Evolutionary conservation across 2,797 vertebrate genomes (phyloP).

Genomic region (Corythornis leucogaster): DNA sequence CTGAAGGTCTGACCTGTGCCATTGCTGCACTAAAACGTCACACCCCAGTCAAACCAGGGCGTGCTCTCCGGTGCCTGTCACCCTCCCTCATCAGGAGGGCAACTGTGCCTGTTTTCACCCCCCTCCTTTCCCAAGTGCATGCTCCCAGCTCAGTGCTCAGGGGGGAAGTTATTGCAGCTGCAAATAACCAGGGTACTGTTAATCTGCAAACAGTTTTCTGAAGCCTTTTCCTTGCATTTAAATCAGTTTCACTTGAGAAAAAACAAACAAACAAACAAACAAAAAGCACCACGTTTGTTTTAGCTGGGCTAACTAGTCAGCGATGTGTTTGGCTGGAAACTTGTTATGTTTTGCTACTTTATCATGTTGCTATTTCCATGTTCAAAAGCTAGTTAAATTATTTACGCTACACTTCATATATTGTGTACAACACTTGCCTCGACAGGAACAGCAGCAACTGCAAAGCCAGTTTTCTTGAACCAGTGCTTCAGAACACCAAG

Average conservation of each 20-base stretch:
- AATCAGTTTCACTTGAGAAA: background rate
- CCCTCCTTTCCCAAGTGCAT: background rate
- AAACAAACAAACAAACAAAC: background rate
- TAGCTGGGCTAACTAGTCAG: conserved; percentile 20
- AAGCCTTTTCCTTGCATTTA: background rate
- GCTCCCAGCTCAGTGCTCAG: background rate
- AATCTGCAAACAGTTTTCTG: background rate
- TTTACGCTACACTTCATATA: conserved; percentile 63
- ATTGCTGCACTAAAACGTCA: fast-evolving
- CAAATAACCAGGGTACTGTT: background rate
- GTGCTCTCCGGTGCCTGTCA: fast-evolving
- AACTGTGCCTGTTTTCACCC: fast-evolving
- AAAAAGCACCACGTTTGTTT: background rate
- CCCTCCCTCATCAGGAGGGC: background rate
- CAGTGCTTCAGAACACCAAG: background rate
- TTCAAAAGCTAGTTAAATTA: conserved; percentile 69
- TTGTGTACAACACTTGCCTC: conserved; percentile 60
- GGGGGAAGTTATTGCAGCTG: background rate
- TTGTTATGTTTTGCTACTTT: conserved; percentile 54
- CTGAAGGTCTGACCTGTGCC: background rate
- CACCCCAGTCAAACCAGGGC: background rate
- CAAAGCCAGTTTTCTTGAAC: conserved; percentile 29
- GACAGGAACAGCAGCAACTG: conserved; percentile 24
- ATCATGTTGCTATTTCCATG: conserved; percentile 54
- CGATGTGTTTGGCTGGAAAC: conserved; percentile 45